These are phyloP conservation scores for Brachyalestes nurse DNA, from an alignment of 2,797 vertebrate species.

Conservation along the genomic window DNA sequence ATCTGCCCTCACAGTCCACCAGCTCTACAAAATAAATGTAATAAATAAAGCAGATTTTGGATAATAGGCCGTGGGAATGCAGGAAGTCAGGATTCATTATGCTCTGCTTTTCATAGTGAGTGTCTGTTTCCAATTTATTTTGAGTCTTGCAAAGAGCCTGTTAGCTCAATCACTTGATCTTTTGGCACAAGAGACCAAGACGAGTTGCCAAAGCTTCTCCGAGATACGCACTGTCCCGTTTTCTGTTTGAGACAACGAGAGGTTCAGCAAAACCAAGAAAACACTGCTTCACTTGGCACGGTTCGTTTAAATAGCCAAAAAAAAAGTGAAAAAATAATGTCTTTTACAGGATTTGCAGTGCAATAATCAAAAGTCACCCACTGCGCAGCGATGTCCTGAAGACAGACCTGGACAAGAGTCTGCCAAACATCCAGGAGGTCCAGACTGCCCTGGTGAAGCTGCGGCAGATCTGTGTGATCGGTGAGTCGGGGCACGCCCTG, in stretches of 20 bases:
- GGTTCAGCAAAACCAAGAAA: background rate
- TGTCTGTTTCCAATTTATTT: slow-evolving; percentile 36
- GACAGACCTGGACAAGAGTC: slow-evolving; percentile 87
- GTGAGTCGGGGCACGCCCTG: slow-evolving; percentile 70
- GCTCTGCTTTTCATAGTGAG: background rate
- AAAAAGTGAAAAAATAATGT: slow-evolving; percentile 2
- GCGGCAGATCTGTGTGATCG: slow-evolving; percentile 91
- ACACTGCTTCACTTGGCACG: background rate
- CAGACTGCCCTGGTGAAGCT: slow-evolving; percentile 88
- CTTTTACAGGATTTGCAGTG: slow-evolving; percentile 84
- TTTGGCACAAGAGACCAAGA: slow-evolving; percentile 8
- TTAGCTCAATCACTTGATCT: slow-evolving; percentile 1
- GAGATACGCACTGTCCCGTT: background rate
- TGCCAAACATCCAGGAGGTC: slow-evolving; percentile 91
- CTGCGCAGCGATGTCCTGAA: slow-evolving; percentile 86
- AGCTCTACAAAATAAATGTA: background rate
- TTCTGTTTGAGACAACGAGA: background rate
- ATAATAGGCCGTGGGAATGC: slow-evolving; percentile 20
- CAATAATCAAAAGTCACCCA: slow-evolving; percentile 93
- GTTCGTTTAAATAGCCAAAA: background rate
- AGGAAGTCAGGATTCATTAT: slow-evolving; percentile 31
- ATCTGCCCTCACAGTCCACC: background rate
- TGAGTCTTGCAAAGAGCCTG: slow-evolving; percentile 4
- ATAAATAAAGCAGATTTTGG: slow-evolving; percentile 22
- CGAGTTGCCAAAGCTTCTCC: slow-evolving; percentile 5